Base-by-base conservation (phyloP, 2,113 vertebrate species). In the Pao palembangensis region DNA sequence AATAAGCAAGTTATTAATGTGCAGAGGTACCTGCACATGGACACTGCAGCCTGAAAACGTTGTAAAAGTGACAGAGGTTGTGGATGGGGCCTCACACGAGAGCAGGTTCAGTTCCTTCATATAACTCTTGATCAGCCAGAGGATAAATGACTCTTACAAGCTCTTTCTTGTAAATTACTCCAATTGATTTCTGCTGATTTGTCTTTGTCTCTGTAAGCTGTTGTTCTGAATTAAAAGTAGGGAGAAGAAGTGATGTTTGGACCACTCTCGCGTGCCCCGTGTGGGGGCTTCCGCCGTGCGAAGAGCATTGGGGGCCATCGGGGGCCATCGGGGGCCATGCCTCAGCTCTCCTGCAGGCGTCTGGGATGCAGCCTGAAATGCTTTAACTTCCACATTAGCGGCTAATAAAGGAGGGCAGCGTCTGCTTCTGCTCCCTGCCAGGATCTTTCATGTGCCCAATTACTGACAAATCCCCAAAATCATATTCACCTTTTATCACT, bases 391-490 rank as follows among this genome's bases (percentile, higher is more conserved):
- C 81, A 89, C 90, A 93, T 94, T 93, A 94, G 80, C 86, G 61
- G 58, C 80, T 96, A 95, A 94, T 95, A 91, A 94, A 87, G 74
- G 84, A 82, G 69, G 91, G 87, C 79, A 87, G 85, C 82, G 51
- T 86, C 73, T 83, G 76, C 86, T 81, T 89, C 48, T 52, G 88
- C 89, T 82, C 88, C 84, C 87, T 86, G 88, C 88, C 78, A 85
- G 79, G 83, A 89, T 91, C 92, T 95, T 94, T 93, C 93, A 94
- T 90, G 84, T 91, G 86, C 85, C 92, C 93, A 94, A 93, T 98
- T 94, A 97, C 91, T 90, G 87, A 86, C 88, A 90, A 80, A 88
- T 92, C 91, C 90, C 81, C 81, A 90, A 88, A 91, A 92, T 92
- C 91, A 88, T 94, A 94, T 91, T 91, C 93, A 89, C 92, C 82